Evolutionary conservation across 1,140 invertebrate genomes (phyloP).

Genomic region (Aphelinus certus): DNA sequence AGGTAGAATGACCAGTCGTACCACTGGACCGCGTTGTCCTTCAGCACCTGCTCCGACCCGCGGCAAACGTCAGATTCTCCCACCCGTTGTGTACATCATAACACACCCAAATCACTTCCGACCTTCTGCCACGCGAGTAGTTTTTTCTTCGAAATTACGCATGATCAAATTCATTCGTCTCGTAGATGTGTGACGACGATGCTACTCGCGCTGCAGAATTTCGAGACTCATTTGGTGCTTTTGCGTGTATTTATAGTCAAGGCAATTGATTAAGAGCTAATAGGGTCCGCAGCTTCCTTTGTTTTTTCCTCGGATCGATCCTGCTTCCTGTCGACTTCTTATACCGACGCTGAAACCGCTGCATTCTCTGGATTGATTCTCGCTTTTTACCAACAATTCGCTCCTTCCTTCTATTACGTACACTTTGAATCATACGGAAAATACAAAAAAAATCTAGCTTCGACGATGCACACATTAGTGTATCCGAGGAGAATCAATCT

Average conservation of each 20-base stretch:
- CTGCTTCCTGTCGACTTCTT: slow-evolving; percentile 11
- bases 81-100: too few species aligned
- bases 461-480: too few species aligned
- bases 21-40: slow-evolving; percentile 74
- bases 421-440: too few species aligned
- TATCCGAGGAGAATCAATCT: too few species aligned
- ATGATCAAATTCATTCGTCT: too few species aligned
- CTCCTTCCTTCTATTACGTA: too few species aligned
- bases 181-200: too few species aligned
- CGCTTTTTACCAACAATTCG: neutral
- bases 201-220: slow-evolving; percentile 7
- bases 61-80: neutral
- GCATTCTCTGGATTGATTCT: slow-evolving; percentile 11
- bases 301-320: slow-evolving; percentile 9
- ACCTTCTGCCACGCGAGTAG: too few species aligned
- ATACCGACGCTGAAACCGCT: neutral
- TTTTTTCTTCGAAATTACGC: too few species aligned
- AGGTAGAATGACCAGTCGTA: slow-evolving; percentile 89
- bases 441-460: too few species aligned
- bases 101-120: too few species aligned
- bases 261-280: neutral
- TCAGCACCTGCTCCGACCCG: slow-evolving; percentile 70
- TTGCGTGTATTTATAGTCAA: neutral
- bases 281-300: neutral
- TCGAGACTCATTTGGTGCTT: slow-evolving; percentile 1